Evolutionary conservation across 2,888 invertebrate species (phyloP).

Genomic region (Steromphala cineraria): DNA sequence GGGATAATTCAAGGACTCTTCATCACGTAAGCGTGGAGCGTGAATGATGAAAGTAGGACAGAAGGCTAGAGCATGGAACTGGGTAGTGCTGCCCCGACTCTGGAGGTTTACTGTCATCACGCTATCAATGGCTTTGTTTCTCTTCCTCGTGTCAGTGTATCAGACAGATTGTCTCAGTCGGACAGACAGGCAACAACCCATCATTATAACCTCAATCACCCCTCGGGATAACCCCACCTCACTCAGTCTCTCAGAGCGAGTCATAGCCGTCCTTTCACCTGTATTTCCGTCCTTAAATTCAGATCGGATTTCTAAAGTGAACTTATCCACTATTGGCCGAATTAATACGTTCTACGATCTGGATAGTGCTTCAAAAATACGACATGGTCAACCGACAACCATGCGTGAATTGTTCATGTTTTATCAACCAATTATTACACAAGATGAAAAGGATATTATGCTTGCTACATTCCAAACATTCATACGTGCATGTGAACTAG

Average conservation of each 20-base stretch:
- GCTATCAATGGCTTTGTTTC: background rate
- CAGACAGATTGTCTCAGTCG: conserved; percentile 10
- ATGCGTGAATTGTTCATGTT: conserved; percentile 17
- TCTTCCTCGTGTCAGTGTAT: background rate
- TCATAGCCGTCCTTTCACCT: conserved; percentile 4
- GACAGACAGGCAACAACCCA: background rate
- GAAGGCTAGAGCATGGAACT: background rate
- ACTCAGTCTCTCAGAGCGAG: background rate
- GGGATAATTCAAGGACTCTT: background rate
- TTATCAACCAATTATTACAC: conserved; percentile 29
- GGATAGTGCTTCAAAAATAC: background rate
- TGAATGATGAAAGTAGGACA: background rate
- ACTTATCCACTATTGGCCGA: background rate
- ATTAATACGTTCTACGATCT: conserved; percentile 7
- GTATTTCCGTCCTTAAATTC: conserved; percentile 2
- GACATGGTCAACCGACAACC: background rate
- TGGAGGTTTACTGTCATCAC: background rate
- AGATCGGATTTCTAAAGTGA: conserved; percentile 1
- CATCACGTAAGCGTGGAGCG: background rate
- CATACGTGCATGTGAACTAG: conserved; percentile 23
- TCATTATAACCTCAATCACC: background rate
- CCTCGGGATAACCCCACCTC: background rate
- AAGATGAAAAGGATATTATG: conserved; percentile 23
- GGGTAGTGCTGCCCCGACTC: background rate
- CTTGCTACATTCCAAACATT: conserved; percentile 31